Evolutionary conservation across 2,113 vertebrate species (phyloP).

Genomic region (Laticauda laticaudata): DNA sequence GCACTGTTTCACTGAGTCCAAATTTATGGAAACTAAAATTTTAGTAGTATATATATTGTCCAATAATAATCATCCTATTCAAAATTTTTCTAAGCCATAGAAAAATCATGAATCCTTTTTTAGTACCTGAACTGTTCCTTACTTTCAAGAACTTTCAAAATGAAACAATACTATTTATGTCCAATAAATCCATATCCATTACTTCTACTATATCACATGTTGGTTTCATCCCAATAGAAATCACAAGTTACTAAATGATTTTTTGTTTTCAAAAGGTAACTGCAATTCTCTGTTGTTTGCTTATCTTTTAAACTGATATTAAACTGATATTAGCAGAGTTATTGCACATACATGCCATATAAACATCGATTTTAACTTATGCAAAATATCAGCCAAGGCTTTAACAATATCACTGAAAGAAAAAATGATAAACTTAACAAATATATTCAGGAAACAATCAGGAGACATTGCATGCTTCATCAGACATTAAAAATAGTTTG

Average conservation of each 20-base stretch:
- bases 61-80: background rate
- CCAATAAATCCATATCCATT: background rate
- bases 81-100: background rate
- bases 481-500: background rate
- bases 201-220: background rate
- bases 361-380: background rate
- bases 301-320: background rate
- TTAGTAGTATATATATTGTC: background rate
- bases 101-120: background rate
- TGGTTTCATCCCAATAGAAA: background rate
- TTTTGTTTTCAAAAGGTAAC: background rate
- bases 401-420: background rate
- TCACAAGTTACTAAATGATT: background rate
- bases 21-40: background rate
- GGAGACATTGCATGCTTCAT: background rate
- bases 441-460: background rate
- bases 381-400: background rate
- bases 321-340: background rate
- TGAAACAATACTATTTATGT: background rate
- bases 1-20: background rate
- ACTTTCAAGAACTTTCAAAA: background rate
- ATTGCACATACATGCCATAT: background rate
- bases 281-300: background rate
- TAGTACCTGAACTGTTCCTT: background rate
- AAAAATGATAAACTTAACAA: background rate